Evolutionary conservation across 2,113 vertebrate genomes (phyloP).

Genomic region (Girardinichthys multiradiatus): DNA sequence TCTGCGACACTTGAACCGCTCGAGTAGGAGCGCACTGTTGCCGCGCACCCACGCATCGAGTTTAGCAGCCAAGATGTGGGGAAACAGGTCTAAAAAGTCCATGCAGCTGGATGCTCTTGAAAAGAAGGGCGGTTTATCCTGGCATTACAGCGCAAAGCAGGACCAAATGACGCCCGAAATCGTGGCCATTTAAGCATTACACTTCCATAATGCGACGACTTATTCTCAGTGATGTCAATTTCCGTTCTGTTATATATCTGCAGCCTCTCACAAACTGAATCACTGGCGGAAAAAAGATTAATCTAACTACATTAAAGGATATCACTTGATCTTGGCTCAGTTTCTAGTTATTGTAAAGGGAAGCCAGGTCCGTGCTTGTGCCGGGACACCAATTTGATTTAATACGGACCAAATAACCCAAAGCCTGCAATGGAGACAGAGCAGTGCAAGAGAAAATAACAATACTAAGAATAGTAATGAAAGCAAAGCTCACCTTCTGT

Average conservation of each 20-base stretch:
- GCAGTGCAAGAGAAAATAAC: background rate
- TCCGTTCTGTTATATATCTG: slow-evolving; percentile 33
- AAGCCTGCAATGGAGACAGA: slow-evolving; percentile 23
- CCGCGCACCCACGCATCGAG: slow-evolving; percentile 65
- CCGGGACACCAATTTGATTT: slow-evolving; percentile 31
- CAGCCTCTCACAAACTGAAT: slow-evolving; percentile 30
- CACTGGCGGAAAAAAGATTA: slow-evolving; percentile 8
- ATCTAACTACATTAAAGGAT: slow-evolving; percentile 12
- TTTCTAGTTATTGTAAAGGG: slow-evolving; percentile 2
- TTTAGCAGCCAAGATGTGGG: slow-evolving; percentile 42
- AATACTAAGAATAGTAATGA: background rate
- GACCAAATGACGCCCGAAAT: slow-evolving; percentile 41
- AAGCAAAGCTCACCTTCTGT: slow-evolving; percentile 74
- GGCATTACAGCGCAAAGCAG: slow-evolving; percentile 21
- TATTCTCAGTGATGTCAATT: slow-evolving; percentile 38
- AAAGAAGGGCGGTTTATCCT: slow-evolving; percentile 33
- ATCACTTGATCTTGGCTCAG: background rate
- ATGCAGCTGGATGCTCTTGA: slow-evolving; percentile 36
- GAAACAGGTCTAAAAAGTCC: slow-evolving; percentile 47
- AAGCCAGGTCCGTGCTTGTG: background rate
- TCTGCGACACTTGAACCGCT: slow-evolving; percentile 52
- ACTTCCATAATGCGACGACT: slow-evolving; percentile 42
- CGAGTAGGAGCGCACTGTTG: slow-evolving; percentile 54
- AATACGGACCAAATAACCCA: slow-evolving; percentile 26
- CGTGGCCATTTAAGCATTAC: slow-evolving; percentile 33